A percentile compares a stretch with the other conserved stretches of the same genome.
phyloP scores from a whole-genome alignment of 2,888 invertebrate genomes.

The Campopleginae sp. region DNA sequence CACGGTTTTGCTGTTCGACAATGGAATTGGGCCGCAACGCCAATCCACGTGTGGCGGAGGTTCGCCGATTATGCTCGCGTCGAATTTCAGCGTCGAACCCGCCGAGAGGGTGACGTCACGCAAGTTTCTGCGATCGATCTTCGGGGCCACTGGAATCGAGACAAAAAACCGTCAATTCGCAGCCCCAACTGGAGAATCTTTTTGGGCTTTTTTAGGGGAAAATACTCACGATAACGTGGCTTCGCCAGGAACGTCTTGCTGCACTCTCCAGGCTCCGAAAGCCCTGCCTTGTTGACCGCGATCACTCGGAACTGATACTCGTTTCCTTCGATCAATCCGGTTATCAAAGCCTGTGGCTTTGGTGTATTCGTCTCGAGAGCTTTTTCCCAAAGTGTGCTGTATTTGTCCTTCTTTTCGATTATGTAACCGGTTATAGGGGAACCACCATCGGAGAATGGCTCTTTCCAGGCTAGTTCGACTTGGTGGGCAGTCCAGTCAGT shows the following conservation, averaged over 20 bases:
- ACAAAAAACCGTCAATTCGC: background rate
- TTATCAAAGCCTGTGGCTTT: slow-evolving; percentile 91
- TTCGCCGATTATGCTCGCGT: slow-evolving; percentile 97
- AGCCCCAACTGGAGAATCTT: background rate
- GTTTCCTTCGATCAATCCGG: slow-evolving; percentile 96
- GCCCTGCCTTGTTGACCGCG: slow-evolving; percentile 97
- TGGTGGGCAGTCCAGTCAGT: slow-evolving; percentile 97
- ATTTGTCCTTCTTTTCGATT: slow-evolving; percentile 96
- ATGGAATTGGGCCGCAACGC: slow-evolving; percentile 93
- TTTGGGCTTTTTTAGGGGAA: background rate
- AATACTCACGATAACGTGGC: slow-evolving; percentile 90
- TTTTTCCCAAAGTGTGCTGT: slow-evolving; percentile 97
- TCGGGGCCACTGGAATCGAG: slow-evolving; percentile 91
- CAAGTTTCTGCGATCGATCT: slow-evolving; percentile 96
- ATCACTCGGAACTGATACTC: slow-evolving; percentile 98
- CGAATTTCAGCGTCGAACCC: slow-evolving; percentile 96
- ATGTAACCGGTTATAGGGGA: slow-evolving; percentile 97
- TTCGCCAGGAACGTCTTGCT: slow-evolving; percentile 94
- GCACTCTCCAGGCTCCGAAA: slow-evolving; percentile 95
- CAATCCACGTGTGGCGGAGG: slow-evolving; percentile 97
- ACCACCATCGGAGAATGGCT: slow-evolving; percentile 96
- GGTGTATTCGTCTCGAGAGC: slow-evolving; percentile 93
- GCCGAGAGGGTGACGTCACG: slow-evolving; percentile 96
- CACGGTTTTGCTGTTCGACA: slow-evolving; percentile 89
- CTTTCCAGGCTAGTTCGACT: slow-evolving; percentile 95